Evolutionary conservation across 2,797 vertebrate genomes (phyloP).

Genomic region (Tragelaphus eurycerus): DNA sequence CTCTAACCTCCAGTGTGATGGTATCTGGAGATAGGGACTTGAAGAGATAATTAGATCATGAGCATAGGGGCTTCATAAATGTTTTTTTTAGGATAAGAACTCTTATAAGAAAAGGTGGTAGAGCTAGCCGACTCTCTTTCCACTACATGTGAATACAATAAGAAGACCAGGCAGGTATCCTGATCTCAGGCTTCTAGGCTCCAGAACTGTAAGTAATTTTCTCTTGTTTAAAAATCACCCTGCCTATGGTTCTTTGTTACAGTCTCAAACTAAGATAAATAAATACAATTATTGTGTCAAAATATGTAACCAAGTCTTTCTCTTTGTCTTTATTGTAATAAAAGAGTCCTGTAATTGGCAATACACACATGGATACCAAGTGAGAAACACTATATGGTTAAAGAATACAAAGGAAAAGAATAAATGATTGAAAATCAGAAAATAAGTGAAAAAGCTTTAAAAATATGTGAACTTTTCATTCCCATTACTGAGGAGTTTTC

Average conservation of each 20-base stretch:
- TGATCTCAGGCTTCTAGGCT: not conserved
- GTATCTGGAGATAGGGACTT: not conserved
- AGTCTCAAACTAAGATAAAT: not conserved
- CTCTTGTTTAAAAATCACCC: not conserved
- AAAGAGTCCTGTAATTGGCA: not conserved
- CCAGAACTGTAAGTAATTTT: not conserved
- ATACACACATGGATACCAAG: not conserved
- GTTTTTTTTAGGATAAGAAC: not conserved
- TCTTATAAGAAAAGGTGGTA: not conserved
- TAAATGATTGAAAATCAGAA: not conserved
- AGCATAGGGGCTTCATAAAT: not conserved
- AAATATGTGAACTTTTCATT: not conserved
- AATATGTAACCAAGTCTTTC: not conserved
- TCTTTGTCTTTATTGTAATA: constrained; percentile 13
- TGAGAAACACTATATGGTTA: not conserved
- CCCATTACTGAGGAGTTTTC: not conserved
- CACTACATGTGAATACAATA: not conserved
- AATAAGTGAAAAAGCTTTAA: not conserved
- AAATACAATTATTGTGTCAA: not conserved
- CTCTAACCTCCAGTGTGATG: not conserved
- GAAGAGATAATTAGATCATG: not conserved
- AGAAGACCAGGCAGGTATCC: not conserved
- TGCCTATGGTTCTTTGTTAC: not conserved
- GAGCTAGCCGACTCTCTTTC: not conserved
- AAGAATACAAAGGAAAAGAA: not conserved